Evolutionary conservation across 2,888 invertebrate species (phyloP).

Genomic region (Leptinotarsa rubiginosa): DNA sequence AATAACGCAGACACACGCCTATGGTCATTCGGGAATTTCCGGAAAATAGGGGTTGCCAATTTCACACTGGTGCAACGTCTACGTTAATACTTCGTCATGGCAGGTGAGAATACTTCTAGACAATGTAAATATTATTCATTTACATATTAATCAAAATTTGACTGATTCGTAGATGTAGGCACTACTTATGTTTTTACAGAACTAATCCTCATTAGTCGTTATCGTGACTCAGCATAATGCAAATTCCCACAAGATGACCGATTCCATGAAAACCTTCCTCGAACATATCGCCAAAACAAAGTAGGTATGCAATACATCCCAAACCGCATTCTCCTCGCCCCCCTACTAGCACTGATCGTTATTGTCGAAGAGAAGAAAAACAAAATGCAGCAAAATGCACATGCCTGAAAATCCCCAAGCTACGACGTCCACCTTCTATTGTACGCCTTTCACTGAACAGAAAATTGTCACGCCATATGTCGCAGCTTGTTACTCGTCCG

Average conservation of each 20-base stretch:
- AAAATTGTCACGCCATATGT: constrained; percentile 33
- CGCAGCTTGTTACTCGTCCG: constrained; percentile 49
- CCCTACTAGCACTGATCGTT: background rate
- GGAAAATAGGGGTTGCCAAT: too few species aligned
- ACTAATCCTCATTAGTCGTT: background rate
- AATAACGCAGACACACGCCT: too few species aligned
- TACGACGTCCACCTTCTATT: constrained; percentile 24
- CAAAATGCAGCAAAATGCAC: background rate
- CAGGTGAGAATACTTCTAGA: too few species aligned
- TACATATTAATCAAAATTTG: too few species aligned
- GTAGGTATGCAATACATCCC: background rate
- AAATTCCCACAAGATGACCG: background rate
- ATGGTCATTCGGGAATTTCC: too few species aligned
- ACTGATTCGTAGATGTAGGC: too few species aligned
- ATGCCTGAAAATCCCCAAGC: constrained; percentile 27
- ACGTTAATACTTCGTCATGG: too few species aligned
- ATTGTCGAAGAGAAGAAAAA: constrained; percentile 13
- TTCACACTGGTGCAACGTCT: too few species aligned
- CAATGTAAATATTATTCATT: too few species aligned
- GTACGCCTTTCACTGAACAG: constrained; percentile 39
- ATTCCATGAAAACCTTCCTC: background rate
- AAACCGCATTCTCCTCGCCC: background rate
- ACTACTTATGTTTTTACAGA: background rate
- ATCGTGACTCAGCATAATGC: constrained; percentile 7
- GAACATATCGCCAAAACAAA: background rate